Evolutionary conservation across 1,140 invertebrate genomes (phyloP), one percentile per base, ranked within the genome.

Genomic region (Dufourea novaeangliae): DNA sequence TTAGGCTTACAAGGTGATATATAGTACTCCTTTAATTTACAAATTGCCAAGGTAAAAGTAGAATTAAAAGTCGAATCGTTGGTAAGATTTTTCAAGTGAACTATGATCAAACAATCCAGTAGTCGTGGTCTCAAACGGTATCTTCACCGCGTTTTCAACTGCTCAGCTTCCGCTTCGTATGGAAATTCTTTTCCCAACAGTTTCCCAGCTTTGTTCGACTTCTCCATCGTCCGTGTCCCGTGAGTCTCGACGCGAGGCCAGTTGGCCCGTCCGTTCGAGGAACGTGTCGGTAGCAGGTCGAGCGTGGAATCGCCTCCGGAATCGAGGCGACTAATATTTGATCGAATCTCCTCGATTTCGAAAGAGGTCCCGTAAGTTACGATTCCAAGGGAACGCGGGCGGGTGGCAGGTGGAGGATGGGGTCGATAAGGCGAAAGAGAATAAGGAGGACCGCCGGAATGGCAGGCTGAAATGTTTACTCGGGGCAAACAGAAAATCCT

Each of bases 381-480:
- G 25, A 22, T 22, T 12, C 14, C 11, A 14, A 17, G n/a, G 69
- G 63, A 11, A 78, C 27, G 20, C 39, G 54, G 41, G 73, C 29
- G 29, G 27, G 41, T 14, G 32, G 6, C 27, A 68, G 39, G 52
- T 37, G 29, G 14, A n/a, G n/a, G 22, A 41, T 32, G 29, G 41
- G 41, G 67, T 10, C 39, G 54, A 63, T 17, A 41, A n/a, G 54
- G 46, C 39, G 56, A 54, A 68, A 63, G 66, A 67, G 66, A 76
- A 44, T 69, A 64, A 73, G 29, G 57, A 56, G 46, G 46, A 56
- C 68, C 63, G 69, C 61, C 71, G 63, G 71, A 70, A 76, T 67
- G 44, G 67, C 27, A 11, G 52, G 72, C 44, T 87, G 86, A 88
- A 89, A 88, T 89, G 89, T 90, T 90, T 89, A 83, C 82, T 41